Evolutionary conservation across 2,113 vertebrate species (phyloP).

Genomic region (Nothoprocta perdicaria): DNA sequence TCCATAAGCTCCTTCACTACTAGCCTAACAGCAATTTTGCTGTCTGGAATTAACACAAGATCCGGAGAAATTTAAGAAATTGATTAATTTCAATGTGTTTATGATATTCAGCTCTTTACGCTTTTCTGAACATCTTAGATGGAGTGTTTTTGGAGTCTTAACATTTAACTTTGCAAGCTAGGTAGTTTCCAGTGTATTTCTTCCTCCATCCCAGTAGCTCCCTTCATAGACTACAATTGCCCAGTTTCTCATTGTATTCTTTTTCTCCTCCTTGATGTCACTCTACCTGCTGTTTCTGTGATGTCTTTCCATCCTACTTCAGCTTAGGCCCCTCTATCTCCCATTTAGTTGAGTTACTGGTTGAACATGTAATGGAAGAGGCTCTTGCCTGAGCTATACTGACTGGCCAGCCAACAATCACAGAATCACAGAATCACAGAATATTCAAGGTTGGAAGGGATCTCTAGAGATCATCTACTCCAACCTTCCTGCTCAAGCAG

Average conservation of each 20-base stretch:
- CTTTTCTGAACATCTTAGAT: background rate
- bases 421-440: too few species aligned
- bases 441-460: too few species aligned
- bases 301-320: background rate
- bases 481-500: too few species aligned
- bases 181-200: background rate
- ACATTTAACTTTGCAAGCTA: background rate
- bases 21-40: background rate
- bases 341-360: background rate
- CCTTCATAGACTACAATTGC: background rate
- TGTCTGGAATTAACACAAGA: background rate
- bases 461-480: too few species aligned
- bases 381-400: background rate
- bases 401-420: background rate
- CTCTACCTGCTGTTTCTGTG: background rate
- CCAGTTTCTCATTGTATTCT: background rate
- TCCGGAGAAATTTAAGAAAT: background rate
- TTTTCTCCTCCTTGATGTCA: background rate
- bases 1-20: background rate
- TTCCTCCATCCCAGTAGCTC: background rate
- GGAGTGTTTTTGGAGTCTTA: background rate
- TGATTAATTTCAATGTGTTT: background rate
- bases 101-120: background rate
- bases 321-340: background rate
- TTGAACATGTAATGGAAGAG: background rate